Evolutionary conservation across 2,797 vertebrate genomes (phyloP).

Genomic region (Bradypodion pumilum): DNA sequence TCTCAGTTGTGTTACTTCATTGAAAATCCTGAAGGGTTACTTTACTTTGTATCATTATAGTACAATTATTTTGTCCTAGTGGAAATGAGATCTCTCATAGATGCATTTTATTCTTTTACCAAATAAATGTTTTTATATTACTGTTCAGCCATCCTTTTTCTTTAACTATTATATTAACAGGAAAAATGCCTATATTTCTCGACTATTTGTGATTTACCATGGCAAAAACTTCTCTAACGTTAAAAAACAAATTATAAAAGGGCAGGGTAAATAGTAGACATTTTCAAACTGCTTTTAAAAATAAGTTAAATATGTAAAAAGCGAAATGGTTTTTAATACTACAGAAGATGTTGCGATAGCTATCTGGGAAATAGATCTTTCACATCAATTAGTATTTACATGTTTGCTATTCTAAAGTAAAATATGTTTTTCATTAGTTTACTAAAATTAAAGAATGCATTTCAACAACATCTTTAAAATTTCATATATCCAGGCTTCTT

Average conservation of each 20-base stretch:
- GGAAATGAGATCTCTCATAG: not conserved
- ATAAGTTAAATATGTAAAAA: constrained; percentile 40
- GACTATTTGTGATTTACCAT: not conserved
- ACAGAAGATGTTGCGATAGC: constrained; percentile 45
- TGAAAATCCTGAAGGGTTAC: not conserved
- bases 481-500: constrained; percentile 70
- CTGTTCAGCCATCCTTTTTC: not conserved
- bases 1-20: constrained; percentile 19
- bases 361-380: constrained; percentile 57
- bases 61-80: constrained; percentile 1
- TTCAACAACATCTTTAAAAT: constrained; percentile 76
- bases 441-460: constrained; percentile 73
- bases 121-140: not conserved
- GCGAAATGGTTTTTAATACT: constrained; percentile 70
- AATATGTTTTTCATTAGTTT: constrained; percentile 80
- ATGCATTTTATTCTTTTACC: not conserved
- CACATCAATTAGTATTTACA: constrained; percentile 67
- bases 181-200: not conserved
- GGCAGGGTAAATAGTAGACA: constrained; percentile 4
- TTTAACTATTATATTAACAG: not conserved
- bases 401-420: constrained; percentile 70
- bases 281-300: constrained; percentile 30
- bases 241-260: constrained; percentile 2
- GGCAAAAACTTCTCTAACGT: constrained; percentile 21
- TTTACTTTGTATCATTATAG: constrained; percentile 11